Evolutionary conservation across 2,113 vertebrate species (phyloP).

Genomic region (Lophotis ruficrista): DNA sequence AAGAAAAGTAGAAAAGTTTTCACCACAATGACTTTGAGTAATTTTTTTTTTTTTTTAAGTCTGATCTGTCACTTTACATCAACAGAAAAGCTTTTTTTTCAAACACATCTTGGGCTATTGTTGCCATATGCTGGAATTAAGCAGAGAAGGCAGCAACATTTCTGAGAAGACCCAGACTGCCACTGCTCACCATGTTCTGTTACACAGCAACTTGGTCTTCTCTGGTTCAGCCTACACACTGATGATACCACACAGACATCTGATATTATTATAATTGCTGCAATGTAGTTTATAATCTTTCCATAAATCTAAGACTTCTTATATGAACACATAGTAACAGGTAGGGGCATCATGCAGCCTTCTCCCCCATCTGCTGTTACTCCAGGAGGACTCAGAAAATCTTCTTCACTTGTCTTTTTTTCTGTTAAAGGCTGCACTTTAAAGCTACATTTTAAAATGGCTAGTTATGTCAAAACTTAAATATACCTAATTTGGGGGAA

Average conservation of each 20-base stretch:
- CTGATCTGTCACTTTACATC: not conserved
- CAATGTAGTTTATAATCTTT: not conserved
- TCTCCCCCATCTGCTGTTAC: not conserved
- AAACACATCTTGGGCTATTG: not conserved
- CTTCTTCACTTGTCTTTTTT: not conserved
- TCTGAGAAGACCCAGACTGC: not conserved
- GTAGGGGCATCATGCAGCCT: not conserved
- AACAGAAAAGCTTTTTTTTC: not conserved
- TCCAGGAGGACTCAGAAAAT: not conserved
- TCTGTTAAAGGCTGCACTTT: not conserved
- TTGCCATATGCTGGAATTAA: not conserved
- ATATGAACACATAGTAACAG: not conserved
- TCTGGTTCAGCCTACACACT: not conserved
- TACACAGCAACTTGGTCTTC: not conserved
- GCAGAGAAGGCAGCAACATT: not conserved
- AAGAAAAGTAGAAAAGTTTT: not conserved
- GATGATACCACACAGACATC: not conserved
- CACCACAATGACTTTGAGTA: not conserved
- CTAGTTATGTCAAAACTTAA: not conserved
- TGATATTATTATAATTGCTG: not conserved
- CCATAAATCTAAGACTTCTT: not conserved
- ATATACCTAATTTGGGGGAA: not conserved
- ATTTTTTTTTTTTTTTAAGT: not conserved
- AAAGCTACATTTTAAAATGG: not conserved
- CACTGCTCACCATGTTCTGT: not conserved